Conservation (phyloP, 1,140 invertebrate genomes). For the Aphaenogaster rudis region DNA sequence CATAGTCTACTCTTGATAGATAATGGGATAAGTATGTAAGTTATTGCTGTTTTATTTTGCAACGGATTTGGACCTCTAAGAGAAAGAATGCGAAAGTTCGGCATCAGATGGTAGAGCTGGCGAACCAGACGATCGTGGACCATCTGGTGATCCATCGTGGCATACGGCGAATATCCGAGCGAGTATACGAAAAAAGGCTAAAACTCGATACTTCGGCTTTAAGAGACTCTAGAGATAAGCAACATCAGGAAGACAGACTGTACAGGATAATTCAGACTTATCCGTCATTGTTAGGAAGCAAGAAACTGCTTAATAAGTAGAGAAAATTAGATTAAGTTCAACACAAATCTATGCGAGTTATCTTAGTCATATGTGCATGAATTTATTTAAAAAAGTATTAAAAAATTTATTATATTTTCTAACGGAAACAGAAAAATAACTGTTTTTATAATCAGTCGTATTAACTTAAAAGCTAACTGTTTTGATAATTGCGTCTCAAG, state of each 20-base stretch:
- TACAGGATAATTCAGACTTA: not conserved
- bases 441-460: not conserved
- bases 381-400: not conserved
- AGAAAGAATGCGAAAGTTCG: constrained; percentile 78
- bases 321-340: not conserved
- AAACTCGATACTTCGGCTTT: constrained; percentile 76
- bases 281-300: not conserved
- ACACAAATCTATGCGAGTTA: not conserved
- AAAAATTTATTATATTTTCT: not conserved
- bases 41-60: constrained; percentile 53
- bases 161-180: constrained; percentile 80
- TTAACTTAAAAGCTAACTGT: not conserved
- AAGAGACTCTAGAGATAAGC: constrained; percentile 68
- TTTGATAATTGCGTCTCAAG: not conserved
- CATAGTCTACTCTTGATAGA: not conserved
- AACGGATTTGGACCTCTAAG: constrained; percentile 55
- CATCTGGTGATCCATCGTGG: constrained; percentile 83
- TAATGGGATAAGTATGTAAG: not conserved
- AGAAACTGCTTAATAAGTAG: not conserved
- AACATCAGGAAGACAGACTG: constrained; percentile 46
- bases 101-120: constrained; percentile 80
- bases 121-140: constrained; percentile 77
- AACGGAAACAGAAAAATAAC: not conserved
- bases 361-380: not conserved
- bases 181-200: constrained; percentile 69